Base-by-base conservation (phyloP, 92 coral and sea anemone species). In the Plumapathes pennacea region DNA sequence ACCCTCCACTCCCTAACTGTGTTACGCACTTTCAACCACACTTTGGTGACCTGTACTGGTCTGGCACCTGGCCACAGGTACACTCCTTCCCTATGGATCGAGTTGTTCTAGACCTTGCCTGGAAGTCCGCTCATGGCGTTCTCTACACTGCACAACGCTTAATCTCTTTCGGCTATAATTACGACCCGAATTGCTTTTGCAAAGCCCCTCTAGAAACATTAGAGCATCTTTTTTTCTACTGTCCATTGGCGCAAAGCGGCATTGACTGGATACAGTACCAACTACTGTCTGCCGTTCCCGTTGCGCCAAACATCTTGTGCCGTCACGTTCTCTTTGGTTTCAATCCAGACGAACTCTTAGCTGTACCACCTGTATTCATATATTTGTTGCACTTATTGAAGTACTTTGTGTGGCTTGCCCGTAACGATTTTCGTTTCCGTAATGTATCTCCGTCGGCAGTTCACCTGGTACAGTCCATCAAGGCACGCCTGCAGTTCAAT, bases 311-410 rank as follows among this genome's bases (percentile, higher is more conserved):
- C 13, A 11, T 65, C 10, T 3, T 36, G 0, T 25, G 26, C 1
- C 46, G 34, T 0, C 59, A 65, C n/a, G 36, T 66, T 8, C 32
- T 32, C 1, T 70, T 70, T 49, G 77, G 77, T 5, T 70, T 44
- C 15, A 39, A 5, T 22, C 10, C 20, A 0, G 41, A 17, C 4
- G 38, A 43, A 11, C 0, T 39, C 0, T 12, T 4, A 1, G 18
- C 2, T 0, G 40, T 36, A 5, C 84, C 57, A 5, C 60, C 67
- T 6, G 10, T 68, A 0, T 57, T 68, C 1, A 45, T 50, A 9
- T 69, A 53, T 14, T 6, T 69, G 0, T 39, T 67, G 0, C 9
- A 25, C 8, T 30, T 48, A 0, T 39, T 30, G 0, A 68, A 49
- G 14, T 52, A 21, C 18, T 32, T 12, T 0, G 29, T 59, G 24